Evolutionary conservation across 1,140 invertebrate genomes (phyloP).

Genomic region (Drosophila miranda): DNA sequence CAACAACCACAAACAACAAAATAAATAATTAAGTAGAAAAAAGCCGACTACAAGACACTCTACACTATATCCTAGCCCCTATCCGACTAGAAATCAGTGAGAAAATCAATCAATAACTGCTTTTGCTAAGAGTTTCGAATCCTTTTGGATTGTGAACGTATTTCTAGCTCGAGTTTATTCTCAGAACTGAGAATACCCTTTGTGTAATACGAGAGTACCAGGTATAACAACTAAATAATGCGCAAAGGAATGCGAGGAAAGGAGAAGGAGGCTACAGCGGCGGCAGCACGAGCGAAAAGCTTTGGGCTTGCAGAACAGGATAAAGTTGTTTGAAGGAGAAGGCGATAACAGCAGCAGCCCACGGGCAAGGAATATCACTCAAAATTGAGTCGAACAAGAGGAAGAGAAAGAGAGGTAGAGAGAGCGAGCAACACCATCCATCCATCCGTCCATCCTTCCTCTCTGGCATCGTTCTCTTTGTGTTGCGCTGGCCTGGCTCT

Average conservation of each 20-base stretch:
- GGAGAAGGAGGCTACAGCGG: not conserved
- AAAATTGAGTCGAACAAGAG: constrained; percentile 24
- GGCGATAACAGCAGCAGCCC: not conserved
- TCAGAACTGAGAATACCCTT: no score
- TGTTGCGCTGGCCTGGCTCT: constrained; percentile 7
- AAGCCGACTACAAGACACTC: no score
- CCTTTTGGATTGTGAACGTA: no score
- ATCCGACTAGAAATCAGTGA: no score
- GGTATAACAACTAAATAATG: constrained; percentile 74
- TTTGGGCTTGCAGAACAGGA: not conserved
- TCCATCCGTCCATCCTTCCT: constrained; percentile 17
- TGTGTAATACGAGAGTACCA: no score
- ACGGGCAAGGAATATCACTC: constrained; percentile 29
- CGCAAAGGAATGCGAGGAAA: constrained; percentile 65
- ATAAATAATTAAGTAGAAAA: not conserved
- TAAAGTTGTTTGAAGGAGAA: not conserved
- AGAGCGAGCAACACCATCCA: not conserved
- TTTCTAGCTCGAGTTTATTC: no score
- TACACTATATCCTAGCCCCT: no score
- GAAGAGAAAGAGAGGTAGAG: no score
- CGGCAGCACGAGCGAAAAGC: not conserved
- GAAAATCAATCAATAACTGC: no score
- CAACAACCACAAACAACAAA: constrained; percentile 17
- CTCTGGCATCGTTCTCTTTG: constrained; percentile 2
- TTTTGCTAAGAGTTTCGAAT: no score